These are phyloP conservation scores for Zeugodacus cucurbitae DNA, from an alignment of 1,140 invertebrate species.

Conservation along the genomic window DNA sequence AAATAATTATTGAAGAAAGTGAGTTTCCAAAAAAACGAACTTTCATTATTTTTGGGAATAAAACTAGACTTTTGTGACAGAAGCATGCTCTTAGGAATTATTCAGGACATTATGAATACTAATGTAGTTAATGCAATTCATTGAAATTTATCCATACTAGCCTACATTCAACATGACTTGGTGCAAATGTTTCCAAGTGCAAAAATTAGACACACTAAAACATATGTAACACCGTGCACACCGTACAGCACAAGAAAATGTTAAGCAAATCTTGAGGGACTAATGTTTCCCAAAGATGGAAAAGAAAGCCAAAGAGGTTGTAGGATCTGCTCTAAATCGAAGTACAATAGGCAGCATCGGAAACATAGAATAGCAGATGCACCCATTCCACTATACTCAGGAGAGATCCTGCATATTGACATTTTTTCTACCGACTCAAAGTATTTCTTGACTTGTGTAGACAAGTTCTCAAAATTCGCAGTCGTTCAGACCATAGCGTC, in stretches of 20 bases:
- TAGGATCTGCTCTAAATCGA: not conserved
- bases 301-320: not conserved
- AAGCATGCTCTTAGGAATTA: not conserved
- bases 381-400: no score
- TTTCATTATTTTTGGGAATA: no score
- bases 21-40: no score
- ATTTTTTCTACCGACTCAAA: no score
- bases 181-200: constrained; percentile 5
- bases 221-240: not conserved
- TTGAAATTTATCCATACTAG: not conserved
- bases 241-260: constrained; percentile 34
- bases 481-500: not conserved
- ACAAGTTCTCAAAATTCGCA: no score
- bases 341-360: not conserved
- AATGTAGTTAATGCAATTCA: no score
- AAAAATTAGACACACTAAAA: not conserved
- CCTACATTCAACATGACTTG: constrained; percentile 6
- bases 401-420: no score
- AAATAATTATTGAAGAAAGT: no score
- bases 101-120: not conserved
- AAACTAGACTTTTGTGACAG: not conserved
- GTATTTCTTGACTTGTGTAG: not conserved
- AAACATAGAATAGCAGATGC: not conserved
- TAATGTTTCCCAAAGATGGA: not conserved
- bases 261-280: constrained; percentile 11